Percentiles rank a stretch among this genome's conserved stretches.
These are phyloP conservation scores for Anolis carolinensis DNA, from an alignment of 2,113 vertebrate genomes.

Conservation along the genomic window DNA sequence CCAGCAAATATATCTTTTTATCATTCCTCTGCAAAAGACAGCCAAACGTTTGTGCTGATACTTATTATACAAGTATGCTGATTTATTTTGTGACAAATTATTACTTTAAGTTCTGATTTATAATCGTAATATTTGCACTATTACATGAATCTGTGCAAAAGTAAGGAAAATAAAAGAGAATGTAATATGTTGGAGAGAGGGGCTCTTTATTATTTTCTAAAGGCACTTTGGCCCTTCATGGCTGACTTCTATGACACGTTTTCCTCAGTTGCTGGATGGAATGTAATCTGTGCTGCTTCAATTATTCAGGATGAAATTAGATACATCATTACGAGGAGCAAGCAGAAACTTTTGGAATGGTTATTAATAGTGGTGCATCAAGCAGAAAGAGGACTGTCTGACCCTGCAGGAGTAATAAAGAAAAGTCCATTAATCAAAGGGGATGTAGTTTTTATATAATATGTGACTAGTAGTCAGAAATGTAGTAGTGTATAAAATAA, in stretches of 20 bases:
- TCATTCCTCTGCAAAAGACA: neutral
- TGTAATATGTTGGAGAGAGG: neutral
- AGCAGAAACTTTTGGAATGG: constrained; percentile 48
- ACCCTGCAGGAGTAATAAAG: constrained; percentile 46
- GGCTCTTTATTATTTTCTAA: constrained; percentile 9
- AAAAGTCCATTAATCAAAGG: constrained; percentile 60
- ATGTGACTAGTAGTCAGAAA: constrained; percentile 48
- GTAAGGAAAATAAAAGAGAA: neutral
- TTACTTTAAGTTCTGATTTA: neutral
- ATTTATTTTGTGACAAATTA: neutral
- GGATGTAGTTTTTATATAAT: constrained; percentile 55
- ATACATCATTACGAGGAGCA: constrained; percentile 53
- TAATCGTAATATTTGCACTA: neutral
- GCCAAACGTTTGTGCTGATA: neutral
- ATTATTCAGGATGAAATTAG: constrained; percentile 57
- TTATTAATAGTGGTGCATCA: constrained; percentile 60
- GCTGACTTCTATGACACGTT: neutral
- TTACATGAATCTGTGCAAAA: neutral
- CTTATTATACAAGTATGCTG: neutral
- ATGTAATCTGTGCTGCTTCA: constrained; percentile 57
- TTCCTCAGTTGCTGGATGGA: constrained; percentile 43
- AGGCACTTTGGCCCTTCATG: neutral
- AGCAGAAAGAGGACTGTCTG: constrained; percentile 59
- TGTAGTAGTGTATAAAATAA: constrained; percentile 43
- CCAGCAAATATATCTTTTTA: neutral